Base-by-base conservation (phyloP, 1,140 invertebrate species). In the Tyrophagus putrescentiae region DNA sequence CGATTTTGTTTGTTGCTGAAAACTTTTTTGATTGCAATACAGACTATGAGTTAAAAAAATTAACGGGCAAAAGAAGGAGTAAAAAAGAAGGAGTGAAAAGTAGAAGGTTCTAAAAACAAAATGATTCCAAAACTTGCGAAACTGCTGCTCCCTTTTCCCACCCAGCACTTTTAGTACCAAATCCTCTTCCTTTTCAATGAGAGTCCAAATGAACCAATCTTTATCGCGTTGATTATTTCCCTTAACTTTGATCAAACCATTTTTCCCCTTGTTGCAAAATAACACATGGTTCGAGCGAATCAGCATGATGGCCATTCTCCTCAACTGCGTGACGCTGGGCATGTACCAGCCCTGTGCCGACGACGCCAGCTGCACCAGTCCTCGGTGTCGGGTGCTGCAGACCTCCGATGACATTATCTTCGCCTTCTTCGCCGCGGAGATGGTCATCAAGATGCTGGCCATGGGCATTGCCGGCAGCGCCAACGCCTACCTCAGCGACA, bases 311-410 rank as follows among this genome's bases (percentile, higher is more conserved):
- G 91, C 98, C 23, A 99, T 99, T 67, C 75, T 99, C 56, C 76
- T 98, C 65, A 99, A 99, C 78, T 99, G 96, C 75, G 82, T 98
- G 50, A 99, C 96, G 0, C 78, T 99, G 64, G 95, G 95, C 41
- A 98, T 98, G 95, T 98, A 98, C 74, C 87, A 96, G 73, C 95
- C 95, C 9, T 98, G 95, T 72, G 84, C 88, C 63, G 91, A 97
- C 70, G 80, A 84, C 64, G 7, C 7, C 7, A 65, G 71, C 25
- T 98, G 95, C 70, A 75, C 80, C 52, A 87, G 86, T 57, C 86
- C 85, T 71, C 80, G 93, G 68, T 98, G 94, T 76, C 84, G 85
- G 73, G 85, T 96, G 72, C 77, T 79, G 1, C 77, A 92, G 85
- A 81, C 87, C 68, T 92, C 96, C 72, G 95, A 99, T 71, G 90